Base-by-base conservation (phyloP, 2,888 invertebrate species). In the Eumacrocentrus americanus region DNA sequence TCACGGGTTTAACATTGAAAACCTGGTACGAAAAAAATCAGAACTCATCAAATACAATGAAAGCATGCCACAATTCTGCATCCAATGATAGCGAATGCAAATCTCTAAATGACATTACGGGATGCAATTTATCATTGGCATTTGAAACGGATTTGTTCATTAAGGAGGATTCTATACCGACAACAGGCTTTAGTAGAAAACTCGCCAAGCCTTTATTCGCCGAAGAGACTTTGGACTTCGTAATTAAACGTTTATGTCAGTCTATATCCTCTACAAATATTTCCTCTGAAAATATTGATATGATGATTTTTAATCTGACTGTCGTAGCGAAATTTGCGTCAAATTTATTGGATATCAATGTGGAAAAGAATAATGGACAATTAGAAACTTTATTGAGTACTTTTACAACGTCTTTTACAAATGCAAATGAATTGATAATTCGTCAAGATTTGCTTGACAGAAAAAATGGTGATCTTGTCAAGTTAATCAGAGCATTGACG, bases 251-350 rank as follows among this genome's bases (percentile, higher is more conserved):
- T 42, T 67, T 79, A 3, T 42, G 51, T 1, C 37, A 69, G 22
- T 55, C 61, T 16, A 38, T 70, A 1, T 57, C 61, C 7, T 40
- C 34, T 22, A 55, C 55, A 18, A 58, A 54, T 3, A 48, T 42
- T 23, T 35, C 6, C 5, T 48, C 23, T 0, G 62, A 71, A 18
- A 68, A 70, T 46, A 23, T 72, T 3, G 60, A 61, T 48, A 58
- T 20, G 0, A 47, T 62, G 11, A 66, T 78, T n/a, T 67, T 65
- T 12, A 74, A 74, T 58, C 59, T 70, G 3, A 57, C 72, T 1
- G 54, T 76, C 2, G 25, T 75, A 6, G 71, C 71, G 3, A 74
- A 71, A 69, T 46, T 74, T 4, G 22, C 70, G 2, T 71, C 79
- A 2, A 70, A 72, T 58, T 64, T 78, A 14, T 68, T 60, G 29